A percentile compares a stretch with the other conserved stretches of the same genome.
These are phyloP conservation scores for Psittacus erithacus DNA, from an alignment of 2,113 vertebrate species.

Conservation along the genomic window DNA sequence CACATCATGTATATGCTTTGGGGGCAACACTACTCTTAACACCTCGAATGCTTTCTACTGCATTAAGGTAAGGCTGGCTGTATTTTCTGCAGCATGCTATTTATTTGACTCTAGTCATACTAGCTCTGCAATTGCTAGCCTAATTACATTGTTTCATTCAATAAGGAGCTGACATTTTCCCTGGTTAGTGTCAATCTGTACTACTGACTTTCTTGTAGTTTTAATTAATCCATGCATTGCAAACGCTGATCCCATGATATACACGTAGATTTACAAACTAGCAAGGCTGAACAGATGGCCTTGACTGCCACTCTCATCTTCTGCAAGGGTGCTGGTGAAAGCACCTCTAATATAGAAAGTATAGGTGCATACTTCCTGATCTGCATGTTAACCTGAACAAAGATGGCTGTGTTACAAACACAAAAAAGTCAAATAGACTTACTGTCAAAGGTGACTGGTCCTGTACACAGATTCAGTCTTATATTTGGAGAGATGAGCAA, in stretches of 20 bases:
- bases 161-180: not conserved
- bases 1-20: not conserved
- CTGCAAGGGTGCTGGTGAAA: not conserved
- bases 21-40: not conserved
- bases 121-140: not conserved
- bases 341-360: not conserved
- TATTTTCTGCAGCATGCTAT: not conserved
- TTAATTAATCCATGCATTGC: constrained; percentile 15
- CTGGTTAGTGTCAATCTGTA: not conserved
- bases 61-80: not conserved
- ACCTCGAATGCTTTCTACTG: not conserved
- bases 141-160: not conserved
- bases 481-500: not conserved
- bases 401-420: not conserved
- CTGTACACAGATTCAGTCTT: not conserved
- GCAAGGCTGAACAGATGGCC: not conserved
- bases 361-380: not conserved
- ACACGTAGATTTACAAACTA: not conserved
- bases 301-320: not conserved
- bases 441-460: not conserved
- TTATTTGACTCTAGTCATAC: not conserved
- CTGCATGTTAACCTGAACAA: not conserved
- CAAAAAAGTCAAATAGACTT: not conserved
- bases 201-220: not conserved
- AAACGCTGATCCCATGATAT: not conserved